These are phyloP conservation scores for Acrocyrtus sp. DNA, from an alignment of 2,888 invertebrate genomes.

Conservation along the genomic window DNA sequence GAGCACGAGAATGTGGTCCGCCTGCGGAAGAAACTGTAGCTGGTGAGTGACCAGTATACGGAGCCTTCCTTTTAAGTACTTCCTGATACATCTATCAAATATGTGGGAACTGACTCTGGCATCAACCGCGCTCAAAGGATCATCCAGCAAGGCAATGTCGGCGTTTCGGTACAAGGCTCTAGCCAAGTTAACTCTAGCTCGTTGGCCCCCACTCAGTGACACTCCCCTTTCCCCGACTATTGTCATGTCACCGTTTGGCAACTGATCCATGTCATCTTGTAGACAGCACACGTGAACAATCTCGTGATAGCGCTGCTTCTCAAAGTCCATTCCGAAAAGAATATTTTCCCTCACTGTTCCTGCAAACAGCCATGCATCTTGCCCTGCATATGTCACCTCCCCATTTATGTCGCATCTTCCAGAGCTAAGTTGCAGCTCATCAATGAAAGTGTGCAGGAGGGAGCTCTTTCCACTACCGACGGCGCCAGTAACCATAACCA, in stretches of 20 bases:
- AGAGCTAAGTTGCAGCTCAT: constrained; percentile 45
- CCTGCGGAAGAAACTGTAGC: constrained; percentile 72
- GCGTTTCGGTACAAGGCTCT: constrained; percentile 69
- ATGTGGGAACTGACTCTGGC: constrained; percentile 67
- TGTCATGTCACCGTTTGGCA: constrained; percentile 54
- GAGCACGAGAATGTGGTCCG: constrained; percentile 68
- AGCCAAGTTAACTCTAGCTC: constrained; percentile 82
- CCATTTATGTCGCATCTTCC: constrained; percentile 54
- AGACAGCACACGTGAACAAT: constrained; percentile 69
- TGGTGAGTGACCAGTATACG: constrained; percentile 86
- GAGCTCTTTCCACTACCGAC: constrained; percentile 63
- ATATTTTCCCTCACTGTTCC: constrained; percentile 58
- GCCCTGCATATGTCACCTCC: constrained; percentile 41
- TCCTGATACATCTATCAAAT: constrained; percentile 67
- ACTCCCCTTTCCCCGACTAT: constrained; percentile 70
- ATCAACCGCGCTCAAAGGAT: constrained; percentile 68
- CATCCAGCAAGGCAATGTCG: constrained; percentile 69
- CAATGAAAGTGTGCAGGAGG: constrained; percentile 47
- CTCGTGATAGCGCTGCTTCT: constrained; percentile 64
- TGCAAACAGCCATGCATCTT: constrained; percentile 56
- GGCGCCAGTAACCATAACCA: constrained; percentile 66
- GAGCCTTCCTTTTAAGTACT: constrained; percentile 71
- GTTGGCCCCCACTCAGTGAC: constrained; percentile 86
- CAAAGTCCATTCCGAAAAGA: constrained; percentile 51
- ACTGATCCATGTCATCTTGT: constrained; percentile 54